These are phyloP conservation scores for Leptobrachium leishanense DNA, from an alignment of 2,113 vertebrate species.

Conservation along the genomic window DNA sequence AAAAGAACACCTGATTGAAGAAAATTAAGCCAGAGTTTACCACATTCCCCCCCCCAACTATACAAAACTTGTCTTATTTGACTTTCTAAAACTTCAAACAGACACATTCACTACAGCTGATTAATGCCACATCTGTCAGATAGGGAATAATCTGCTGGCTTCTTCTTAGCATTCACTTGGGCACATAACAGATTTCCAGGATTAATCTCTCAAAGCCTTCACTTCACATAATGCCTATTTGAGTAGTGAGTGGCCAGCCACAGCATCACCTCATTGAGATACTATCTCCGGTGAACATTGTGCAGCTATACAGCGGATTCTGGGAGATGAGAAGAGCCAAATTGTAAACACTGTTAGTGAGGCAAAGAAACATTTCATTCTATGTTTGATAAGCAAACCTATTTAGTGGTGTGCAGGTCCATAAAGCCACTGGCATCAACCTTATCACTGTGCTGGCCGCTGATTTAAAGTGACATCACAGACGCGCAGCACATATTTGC, in stretches of 20 bases:
- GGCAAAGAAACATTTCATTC: not conserved
- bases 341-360: slow-evolving; percentile 34
- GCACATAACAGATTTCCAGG: not conserved
- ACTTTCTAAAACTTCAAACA: slow-evolving; percentile 40
- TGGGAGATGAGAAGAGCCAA: slow-evolving; percentile 12
- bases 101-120: not conserved
- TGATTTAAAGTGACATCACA: slow-evolving; percentile 18
- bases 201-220: slow-evolving; percentile 37
- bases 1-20: not conserved
- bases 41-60: not conserved
- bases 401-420: slow-evolving; percentile 41
- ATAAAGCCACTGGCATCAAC: slow-evolving; percentile 10
- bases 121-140: slow-evolving; percentile 1
- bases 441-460: not conserved
- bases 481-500: not conserved
- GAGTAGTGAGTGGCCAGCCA: not conserved
- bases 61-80: slow-evolving; percentile 7
- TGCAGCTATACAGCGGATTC: slow-evolving; percentile 34
- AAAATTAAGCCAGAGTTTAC: not conserved
- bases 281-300: slow-evolving; percentile 29
- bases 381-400: slow-evolving; percentile 17
- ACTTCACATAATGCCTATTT: slow-evolving; percentile 17
- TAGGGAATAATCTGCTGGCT: slow-evolving; percentile 7
- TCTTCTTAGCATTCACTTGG: not conserved
- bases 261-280: slow-evolving; percentile 11